phyloP scores from a whole-genome alignment of 2,797 vertebrate species.

The Loriculus beryllinus region DNA sequence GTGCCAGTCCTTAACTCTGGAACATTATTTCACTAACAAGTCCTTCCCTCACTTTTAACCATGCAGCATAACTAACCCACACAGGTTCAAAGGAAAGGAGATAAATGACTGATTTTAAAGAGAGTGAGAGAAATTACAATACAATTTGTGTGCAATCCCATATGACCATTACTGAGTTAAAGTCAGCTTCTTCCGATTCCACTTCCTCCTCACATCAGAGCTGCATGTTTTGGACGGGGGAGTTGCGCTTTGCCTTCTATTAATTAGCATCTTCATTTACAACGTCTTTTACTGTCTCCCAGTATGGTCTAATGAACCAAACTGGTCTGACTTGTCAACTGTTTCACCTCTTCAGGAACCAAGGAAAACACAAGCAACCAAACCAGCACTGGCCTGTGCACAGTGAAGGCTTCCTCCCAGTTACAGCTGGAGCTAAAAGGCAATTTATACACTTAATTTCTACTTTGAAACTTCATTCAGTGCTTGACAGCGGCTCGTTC shows the following conservation, averaged over 20 bases:
- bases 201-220: background rate
- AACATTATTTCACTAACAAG: background rate
- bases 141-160: background rate
- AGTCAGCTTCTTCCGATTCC: background rate
- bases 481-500: background rate
- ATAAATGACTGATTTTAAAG: background rate
- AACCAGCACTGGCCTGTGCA: fast-evolving
- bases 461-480: background rate
- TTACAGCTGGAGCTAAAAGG: background rate
- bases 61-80: background rate
- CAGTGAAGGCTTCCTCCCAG: fast-evolving
- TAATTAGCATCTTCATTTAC: background rate
- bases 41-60: background rate
- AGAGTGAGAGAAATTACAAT: background rate
- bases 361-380: background rate
- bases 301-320: background rate
- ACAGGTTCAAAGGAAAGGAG: background rate
- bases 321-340: background rate
- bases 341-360: background rate
- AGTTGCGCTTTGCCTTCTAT: background rate
- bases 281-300: background rate
- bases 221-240: background rate
- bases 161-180: background rate
- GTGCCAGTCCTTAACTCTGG: background rate
- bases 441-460: background rate